Conservation (phyloP, 2,797 vertebrate species). For the Phataginus tetradactyla region DNA sequence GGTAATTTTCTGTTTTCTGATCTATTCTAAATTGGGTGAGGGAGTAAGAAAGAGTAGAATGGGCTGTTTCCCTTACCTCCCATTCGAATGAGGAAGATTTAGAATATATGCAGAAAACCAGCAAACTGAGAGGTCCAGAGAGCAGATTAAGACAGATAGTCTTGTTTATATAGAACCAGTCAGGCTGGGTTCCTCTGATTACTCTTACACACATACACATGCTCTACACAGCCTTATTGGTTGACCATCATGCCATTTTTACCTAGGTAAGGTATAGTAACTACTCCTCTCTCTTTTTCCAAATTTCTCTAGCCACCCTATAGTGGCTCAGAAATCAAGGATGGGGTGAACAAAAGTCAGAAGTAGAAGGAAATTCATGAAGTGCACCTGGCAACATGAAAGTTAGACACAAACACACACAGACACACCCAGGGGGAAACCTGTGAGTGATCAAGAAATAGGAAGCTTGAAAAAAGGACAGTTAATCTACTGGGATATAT, state of each 20-base stretch:
- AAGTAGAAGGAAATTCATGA: slow-evolving; percentile 38
- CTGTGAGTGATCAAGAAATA: slow-evolving; percentile 1
- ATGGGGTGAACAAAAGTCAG: neutral
- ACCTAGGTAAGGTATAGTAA: neutral
- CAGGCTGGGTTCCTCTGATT: neutral
- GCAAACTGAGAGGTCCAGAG: slow-evolving; percentile 8
- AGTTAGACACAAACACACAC: neutral
- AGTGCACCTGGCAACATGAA: neutral
- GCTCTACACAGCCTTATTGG: neutral
- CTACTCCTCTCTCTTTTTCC: neutral
- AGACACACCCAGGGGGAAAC: neutral
- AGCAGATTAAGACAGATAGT: neutral
- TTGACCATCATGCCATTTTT: slow-evolving; percentile 15
- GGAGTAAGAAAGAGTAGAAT: neutral
- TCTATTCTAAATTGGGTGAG: neutral
- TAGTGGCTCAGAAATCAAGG: slow-evolving; percentile 41
- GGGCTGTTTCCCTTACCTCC: neutral
- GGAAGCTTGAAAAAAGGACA: slow-evolving; percentile 29
- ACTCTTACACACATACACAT: neutral
- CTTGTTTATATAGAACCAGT: neutral
- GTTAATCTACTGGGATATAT: neutral
- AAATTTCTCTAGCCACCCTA: neutral
- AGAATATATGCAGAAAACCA: neutral
- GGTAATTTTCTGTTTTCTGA: slow-evolving; percentile 37
- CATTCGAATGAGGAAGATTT: neutral